Base-by-base conservation (phyloP, 2,113 vertebrate species). In the Tachycineta bicolor region DNA sequence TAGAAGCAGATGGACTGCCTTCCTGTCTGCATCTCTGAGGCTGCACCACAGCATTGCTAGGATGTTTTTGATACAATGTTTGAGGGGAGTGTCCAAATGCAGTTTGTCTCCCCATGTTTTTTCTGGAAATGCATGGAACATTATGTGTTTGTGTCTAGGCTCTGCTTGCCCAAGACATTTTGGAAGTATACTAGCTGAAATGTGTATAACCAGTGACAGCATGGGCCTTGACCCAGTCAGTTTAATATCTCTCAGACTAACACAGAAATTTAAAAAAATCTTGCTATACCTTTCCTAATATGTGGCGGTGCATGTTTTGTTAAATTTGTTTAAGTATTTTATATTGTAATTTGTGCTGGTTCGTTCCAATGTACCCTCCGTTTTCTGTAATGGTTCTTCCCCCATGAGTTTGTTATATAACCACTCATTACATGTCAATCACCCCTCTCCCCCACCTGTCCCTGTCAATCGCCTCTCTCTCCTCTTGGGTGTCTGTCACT, bases 81-180 rank as follows among this genome's bases (percentile, higher is more conserved):
- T 78, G 19, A 24, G 0, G 0, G 4, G 16, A 75, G 7, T 3
- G 29, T 56, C 24, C 28, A 83, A 70, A 28, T 2, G 3, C 14
- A 52, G 16, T 78, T 90, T 83, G 20, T 39, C 20, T 86, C 7
- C 14, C 2, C 1, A 0, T n/a, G 1, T 19, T 78, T 92, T 89
- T 81, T 5, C 43, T 94, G 65, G 52, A 90, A 89, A 74, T 2
- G 2, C 3, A 12, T n/a, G n/a, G 21, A 80, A 68, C 1, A 10
- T 15, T 9, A 47, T 4, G 12, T 17, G 10, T 34, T 77, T 74
- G 14, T 44, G 13, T 19, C 33, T 8, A 52, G 14, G 2, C 9
- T 83, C 19, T 74, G 12, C 25, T 34, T 76, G 5, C 28, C 26
- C n/a, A 8, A 39, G 14, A 58, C 3, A 4, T 62, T 90, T 49